phyloP scores from a whole-genome alignment of 2,797 vertebrate species.

The Acanthiza pusilla region DNA sequence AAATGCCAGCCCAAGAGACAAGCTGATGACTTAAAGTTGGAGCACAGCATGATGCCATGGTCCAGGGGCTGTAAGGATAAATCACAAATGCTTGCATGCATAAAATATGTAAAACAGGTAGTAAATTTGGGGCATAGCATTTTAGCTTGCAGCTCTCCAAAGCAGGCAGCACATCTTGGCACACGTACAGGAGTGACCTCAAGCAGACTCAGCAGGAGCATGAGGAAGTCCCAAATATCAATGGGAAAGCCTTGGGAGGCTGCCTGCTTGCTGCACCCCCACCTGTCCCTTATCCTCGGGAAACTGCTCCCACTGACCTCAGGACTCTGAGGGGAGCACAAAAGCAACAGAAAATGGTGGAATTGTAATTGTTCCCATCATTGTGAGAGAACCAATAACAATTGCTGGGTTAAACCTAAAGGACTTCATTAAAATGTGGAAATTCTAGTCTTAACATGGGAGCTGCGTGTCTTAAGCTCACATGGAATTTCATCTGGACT shows the following conservation, averaged over 20 bases:
- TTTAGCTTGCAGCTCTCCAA: not conserved
- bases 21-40: not conserved
- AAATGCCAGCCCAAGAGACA: not conserved
- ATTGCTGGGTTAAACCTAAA: not conserved
- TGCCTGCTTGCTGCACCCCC: not conserved
- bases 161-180: not conserved
- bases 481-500: not conserved
- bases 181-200: accelerated
- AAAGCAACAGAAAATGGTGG: not conserved
- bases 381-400: not conserved
- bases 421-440: not conserved
- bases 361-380: not conserved
- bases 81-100: not conserved
- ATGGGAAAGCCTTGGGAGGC: not conserved
- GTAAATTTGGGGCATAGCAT: not conserved
- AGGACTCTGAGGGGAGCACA: not conserved
- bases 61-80: not conserved
- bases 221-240: not conserved
- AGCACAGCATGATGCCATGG: not conserved
- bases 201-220: not conserved
- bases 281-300: not conserved
- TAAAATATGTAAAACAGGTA: not conserved
- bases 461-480: not conserved
- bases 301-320: not conserved
- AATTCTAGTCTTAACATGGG: not conserved